Evolutionary conservation across 2,888 invertebrate genomes (phyloP).

Genomic region (Eilema depressum): DNA sequence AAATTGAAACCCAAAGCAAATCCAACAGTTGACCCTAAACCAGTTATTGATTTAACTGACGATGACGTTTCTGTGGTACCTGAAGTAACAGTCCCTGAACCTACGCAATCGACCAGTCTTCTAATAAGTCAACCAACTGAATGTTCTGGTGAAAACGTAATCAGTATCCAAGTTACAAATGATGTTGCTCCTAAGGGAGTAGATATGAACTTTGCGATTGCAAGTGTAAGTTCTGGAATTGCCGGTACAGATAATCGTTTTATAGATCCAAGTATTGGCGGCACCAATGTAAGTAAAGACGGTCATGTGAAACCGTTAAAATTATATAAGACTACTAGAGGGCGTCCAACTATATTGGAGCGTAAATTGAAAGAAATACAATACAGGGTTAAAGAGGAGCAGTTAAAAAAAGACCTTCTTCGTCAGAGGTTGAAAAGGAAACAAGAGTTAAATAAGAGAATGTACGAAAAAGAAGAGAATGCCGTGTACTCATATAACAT

Average conservation of each 20-base stretch:
- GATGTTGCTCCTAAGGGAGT: background rate
- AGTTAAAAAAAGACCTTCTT: background rate
- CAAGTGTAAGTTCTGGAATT: background rate
- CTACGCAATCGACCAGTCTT: background rate
- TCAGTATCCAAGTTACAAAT: background rate
- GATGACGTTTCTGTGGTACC: constrained; percentile 49
- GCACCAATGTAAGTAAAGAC: constrained; percentile 1
- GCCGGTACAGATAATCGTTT: background rate
- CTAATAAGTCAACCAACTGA: background rate
- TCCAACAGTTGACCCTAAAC: constrained; percentile 7
- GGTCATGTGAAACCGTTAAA: constrained; percentile 37
- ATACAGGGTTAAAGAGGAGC: background rate
- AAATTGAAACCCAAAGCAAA: background rate
- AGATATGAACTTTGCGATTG: background rate
- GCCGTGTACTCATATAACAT: background rate
- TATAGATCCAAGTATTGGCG: background rate
- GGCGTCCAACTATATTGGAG: constrained; percentile 1
- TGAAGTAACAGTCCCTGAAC: background rate
- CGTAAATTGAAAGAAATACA: constrained; percentile 14
- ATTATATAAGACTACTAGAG: constrained; percentile 28
- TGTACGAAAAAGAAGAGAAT: background rate
- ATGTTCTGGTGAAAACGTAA: background rate
- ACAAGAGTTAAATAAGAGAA: background rate
- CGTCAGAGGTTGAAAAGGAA: constrained; percentile 14
- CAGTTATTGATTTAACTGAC: constrained; percentile 73